A percentile compares a stretch with the other conserved stretches of the same genome.
These are phyloP conservation scores for Apogon talboti DNA, from an alignment of 2,797 vertebrate species.

Conservation along the genomic window DNA sequence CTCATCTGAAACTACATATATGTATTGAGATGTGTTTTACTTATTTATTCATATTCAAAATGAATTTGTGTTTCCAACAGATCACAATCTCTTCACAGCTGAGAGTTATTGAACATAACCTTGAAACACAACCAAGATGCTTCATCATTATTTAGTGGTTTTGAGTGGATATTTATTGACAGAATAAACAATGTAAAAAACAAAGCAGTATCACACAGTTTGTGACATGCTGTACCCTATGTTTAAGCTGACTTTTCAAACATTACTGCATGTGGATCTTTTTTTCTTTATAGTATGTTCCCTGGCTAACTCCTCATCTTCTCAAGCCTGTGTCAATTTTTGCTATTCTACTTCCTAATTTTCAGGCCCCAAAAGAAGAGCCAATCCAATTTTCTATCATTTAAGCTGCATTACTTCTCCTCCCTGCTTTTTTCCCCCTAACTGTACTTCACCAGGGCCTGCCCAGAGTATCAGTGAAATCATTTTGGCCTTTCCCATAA, in stretches of 20 bases:
- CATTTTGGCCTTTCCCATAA: slow-evolving; percentile 7
- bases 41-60: too few species aligned
- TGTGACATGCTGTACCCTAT: neutral
- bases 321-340: slow-evolving; percentile 13
- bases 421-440: too few species aligned
- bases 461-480: slow-evolving; percentile 12
- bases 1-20: too few species aligned
- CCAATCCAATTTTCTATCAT: slow-evolving; percentile 33
- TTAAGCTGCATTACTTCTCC: slow-evolving; percentile 27
- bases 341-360: slow-evolving; percentile 31
- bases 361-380: slow-evolving; percentile 6
- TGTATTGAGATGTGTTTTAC: too few species aligned
- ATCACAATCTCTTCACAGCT: too few species aligned
- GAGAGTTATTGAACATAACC: too few species aligned
- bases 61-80: too few species aligned
- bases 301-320: slow-evolving; percentile 6
- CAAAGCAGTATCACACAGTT: too few species aligned
- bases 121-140: too few species aligned
- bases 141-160: too few species aligned
- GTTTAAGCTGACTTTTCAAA: slow-evolving; percentile 19
- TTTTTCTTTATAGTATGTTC: neutral
- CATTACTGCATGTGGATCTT: neutral
- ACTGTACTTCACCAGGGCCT: neutral
- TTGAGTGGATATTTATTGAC: too few species aligned
- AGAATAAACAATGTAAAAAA: too few species aligned